A percentile compares a stretch with the other conserved stretches of the same genome.
Conservation (phyloP, 1,140 invertebrate genomes). For the Drosophila suzukii region DNA sequence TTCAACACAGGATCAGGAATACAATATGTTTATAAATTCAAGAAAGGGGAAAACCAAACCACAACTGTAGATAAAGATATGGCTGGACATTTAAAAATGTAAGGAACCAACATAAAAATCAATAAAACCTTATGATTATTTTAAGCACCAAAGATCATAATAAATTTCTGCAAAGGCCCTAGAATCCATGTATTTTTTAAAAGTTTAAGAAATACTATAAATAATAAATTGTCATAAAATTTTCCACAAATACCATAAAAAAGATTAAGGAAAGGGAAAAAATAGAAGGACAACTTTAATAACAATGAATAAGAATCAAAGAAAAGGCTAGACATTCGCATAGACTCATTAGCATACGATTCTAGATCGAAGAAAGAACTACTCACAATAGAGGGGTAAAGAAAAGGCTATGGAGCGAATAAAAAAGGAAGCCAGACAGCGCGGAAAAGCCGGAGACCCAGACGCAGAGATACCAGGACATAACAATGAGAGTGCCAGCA, state of each 20-base stretch:
- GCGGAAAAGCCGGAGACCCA: constrained; percentile 49
- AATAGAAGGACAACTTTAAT: not conserved
- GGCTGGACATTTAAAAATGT: too few relatives aligned
- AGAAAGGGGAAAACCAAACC: too few relatives aligned
- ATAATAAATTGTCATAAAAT: too few relatives aligned
- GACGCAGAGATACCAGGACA: constrained; percentile 38
- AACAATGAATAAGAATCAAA: constrained; percentile 21
- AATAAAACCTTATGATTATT: too few relatives aligned
- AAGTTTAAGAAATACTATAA: too few relatives aligned
- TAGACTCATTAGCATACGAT: constrained; percentile 44
- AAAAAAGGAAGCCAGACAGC: constrained; percentile 26
- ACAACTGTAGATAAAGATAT: too few relatives aligned
- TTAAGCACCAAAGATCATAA: too few relatives aligned
- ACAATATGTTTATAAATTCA: too few relatives aligned
- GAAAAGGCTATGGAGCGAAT: not conserved
- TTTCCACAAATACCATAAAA: not conserved
- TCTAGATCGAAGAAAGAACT: constrained; percentile 9
- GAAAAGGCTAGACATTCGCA: constrained; percentile 24
- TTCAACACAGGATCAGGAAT: too few relatives aligned
- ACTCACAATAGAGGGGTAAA: constrained; percentile 24
- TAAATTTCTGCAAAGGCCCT: too few relatives aligned
- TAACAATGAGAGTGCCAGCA: constrained; percentile 33
- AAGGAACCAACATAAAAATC: too few relatives aligned
- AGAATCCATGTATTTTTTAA: too few relatives aligned
- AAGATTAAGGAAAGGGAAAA: not conserved